Evolutionary conservation across 2,797 vertebrate species (phyloP).

Genomic region (Dryobates pubescens): DNA sequence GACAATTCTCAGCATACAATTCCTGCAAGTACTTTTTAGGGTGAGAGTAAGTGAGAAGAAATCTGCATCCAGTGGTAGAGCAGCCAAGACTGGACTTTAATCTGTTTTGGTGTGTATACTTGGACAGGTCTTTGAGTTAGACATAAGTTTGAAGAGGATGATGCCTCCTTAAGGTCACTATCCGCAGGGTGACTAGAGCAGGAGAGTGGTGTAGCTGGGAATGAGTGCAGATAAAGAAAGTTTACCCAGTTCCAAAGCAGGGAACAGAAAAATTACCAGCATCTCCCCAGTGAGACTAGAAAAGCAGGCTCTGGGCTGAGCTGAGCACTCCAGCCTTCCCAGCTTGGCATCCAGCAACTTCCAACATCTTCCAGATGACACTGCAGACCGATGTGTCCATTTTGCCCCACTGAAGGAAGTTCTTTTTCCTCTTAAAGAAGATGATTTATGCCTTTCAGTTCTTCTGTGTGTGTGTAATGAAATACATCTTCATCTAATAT

Average conservation of each 20-base stretch:
- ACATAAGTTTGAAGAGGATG: neutral
- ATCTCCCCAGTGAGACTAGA: neutral
- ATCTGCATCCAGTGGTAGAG: neutral
- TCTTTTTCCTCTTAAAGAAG: neutral
- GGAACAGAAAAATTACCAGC: neutral
- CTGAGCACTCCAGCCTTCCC: neutral
- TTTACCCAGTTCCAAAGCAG: neutral
- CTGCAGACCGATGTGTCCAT: accelerated
- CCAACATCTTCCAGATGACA: neutral
- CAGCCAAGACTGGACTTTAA: neutral
- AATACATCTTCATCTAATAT: neutral
- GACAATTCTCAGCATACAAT: neutral
- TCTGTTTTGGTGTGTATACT: neutral
- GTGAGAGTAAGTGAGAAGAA: neutral
- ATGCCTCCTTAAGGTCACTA: neutral
- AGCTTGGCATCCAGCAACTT: neutral
- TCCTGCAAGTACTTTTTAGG: neutral
- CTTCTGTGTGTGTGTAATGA: neutral
- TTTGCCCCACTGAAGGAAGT: neutral
- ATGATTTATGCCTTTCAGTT: neutral
- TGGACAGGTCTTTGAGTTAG: neutral
- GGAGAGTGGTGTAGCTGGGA: neutral
- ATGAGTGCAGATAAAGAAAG: neutral
- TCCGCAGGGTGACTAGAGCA: neutral
- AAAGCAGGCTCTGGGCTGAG: neutral